Evolutionary conservation across 1,140 invertebrate species (phyloP).

Genomic region (Tetranychus cinnabarinus): DNA sequence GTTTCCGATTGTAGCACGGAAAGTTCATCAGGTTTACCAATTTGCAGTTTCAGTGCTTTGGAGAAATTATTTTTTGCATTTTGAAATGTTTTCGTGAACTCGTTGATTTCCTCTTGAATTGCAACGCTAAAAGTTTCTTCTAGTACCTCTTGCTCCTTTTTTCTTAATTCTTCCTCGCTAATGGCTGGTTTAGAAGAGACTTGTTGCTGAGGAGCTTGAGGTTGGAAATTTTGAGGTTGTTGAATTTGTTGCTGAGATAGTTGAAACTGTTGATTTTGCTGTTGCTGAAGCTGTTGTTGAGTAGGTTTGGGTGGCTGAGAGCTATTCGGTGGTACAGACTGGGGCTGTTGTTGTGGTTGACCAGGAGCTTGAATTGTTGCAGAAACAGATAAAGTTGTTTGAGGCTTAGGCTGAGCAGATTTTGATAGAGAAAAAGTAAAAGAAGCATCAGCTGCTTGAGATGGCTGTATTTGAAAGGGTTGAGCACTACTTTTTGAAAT

Average conservation of each 20-base stretch:
- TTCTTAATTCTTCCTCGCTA: neutral
- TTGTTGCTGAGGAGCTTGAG: neutral
- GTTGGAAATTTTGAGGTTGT: neutral
- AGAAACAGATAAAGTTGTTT: neutral
- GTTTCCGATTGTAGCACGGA: constrained; percentile 22
- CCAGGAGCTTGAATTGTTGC: neutral
- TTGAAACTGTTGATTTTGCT: neutral
- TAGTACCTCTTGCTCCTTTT: neutral
- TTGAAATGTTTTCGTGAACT: neutral
- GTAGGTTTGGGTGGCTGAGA: no score
- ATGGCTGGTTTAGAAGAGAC: neutral
- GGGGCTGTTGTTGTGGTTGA: neutral
- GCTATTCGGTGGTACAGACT: no score
- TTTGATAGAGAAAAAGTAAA: neutral
- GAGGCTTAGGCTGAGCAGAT: neutral
- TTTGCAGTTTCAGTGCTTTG: constrained; percentile 3
- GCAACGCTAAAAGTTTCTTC: neutral
- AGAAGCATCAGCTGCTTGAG: neutral
- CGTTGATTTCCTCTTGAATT: constrained; percentile 1
- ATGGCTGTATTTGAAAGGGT: neutral
- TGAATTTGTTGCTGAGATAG: neutral
- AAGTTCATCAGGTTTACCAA: constrained; percentile 28
- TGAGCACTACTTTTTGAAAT: neutral
- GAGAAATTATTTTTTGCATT: neutral
- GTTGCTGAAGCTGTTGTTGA: neutral